phyloP scores from a whole-genome alignment of 2,113 vertebrate genomes.

The Deroptyus accipitrinus region DNA sequence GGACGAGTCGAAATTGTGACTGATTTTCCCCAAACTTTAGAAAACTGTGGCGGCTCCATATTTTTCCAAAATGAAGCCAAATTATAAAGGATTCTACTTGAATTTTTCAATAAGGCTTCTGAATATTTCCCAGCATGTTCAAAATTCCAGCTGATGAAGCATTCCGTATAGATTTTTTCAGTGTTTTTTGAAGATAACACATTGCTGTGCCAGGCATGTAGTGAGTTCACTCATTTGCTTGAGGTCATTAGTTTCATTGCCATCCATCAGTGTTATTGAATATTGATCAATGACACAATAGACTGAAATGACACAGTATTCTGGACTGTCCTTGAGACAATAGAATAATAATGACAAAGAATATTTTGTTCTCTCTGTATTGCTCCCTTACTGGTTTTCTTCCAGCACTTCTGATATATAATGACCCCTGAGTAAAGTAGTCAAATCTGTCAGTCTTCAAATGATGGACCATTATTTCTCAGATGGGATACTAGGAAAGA shows the following conservation, averaged over 20 bases:
- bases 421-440: slow-evolving; percentile 4
- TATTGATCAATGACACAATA: slow-evolving; percentile 38
- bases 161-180: background rate
- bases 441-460: slow-evolving; percentile 24
- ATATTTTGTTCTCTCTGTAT: slow-evolving; percentile 11
- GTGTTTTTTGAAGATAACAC: background rate
- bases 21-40: background rate
- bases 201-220: background rate
- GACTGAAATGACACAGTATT: background rate
- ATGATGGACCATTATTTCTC: slow-evolving; percentile 16
- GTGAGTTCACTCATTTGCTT: background rate
- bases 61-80: background rate
- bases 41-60: background rate
- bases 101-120: background rate
- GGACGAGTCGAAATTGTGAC: background rate
- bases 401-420: slow-evolving; percentile 14
- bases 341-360: background rate
- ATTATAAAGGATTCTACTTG: background rate
- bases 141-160: background rate
- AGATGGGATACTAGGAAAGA: background rate
- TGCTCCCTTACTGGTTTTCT: background rate
- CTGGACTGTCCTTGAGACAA: slow-evolving; percentile 9
- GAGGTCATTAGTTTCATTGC: background rate
- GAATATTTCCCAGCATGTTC: background rate
- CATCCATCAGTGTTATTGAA: background rate